Base-by-base conservation (phyloP, 2,113 vertebrate genomes). In the Anguilla rostrata region DNA sequence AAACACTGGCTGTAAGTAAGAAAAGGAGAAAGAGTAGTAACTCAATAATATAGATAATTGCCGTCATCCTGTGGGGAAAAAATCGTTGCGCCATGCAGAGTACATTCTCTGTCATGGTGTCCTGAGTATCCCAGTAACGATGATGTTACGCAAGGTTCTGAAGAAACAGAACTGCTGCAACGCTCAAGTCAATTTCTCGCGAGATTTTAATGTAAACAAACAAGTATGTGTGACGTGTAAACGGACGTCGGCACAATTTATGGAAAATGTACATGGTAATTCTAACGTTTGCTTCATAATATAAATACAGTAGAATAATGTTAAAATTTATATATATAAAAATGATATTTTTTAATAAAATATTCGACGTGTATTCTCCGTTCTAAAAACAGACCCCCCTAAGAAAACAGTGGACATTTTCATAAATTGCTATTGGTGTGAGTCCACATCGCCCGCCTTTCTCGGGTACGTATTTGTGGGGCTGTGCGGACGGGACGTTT, bases 201-300 rank as follows among this genome's bases (percentile, higher is more conserved):
- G 71, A 75, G 71, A 75, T 12, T 34, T 75, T 9, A 75, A 75
- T 75, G 71, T 75, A 75, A 75, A 75, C 71, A 75, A 75, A 75
- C n/a, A 75, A 75, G 71, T 75, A 29, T 75, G 71, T 29, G 26
- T 75, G 71, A 75, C 26, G 71, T 34, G 71, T 12, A 75, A 75
- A 75, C 12, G n/a, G 26, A 75, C 71, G 20, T 75, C 26, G 34
- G n/a, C 3, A 29, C n/a, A 3, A 29, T 34, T n/a, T 75, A 75
- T 7, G n/a, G 22, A 22, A 75, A 29, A 34, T 34, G 71, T 12
- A 34, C 1, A 34, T 75, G 71, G 1, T 0, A 75, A 11, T n/a
- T 34, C 3, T 75, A 75, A 34, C 26, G 71, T n/a, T 34, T 29
- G 26, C 71, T 75, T 34, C 18, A 1, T 34, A 75, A 34, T n/a